These are phyloP conservation scores for Orthonevra nobilis DNA, from an alignment of 2,888 invertebrate species.

Conservation along the genomic window DNA sequence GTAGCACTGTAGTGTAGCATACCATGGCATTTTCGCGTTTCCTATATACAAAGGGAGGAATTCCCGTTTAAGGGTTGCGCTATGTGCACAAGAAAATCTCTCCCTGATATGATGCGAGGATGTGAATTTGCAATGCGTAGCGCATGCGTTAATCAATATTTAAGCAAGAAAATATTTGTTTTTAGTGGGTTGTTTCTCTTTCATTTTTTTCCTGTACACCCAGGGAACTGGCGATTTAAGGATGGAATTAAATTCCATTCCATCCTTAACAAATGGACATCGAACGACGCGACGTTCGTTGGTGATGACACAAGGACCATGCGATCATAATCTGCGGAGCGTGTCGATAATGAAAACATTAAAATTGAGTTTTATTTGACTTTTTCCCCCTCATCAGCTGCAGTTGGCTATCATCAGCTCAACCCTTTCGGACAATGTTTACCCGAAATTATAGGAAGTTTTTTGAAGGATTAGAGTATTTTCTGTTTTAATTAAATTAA, in stretches of 20 bases:
- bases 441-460: constrained; percentile 20
- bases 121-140: constrained; percentile 32
- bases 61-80: constrained; percentile 46
- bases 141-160: constrained; percentile 65
- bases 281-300: constrained; percentile 4
- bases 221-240: constrained; percentile 19
- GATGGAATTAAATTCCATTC: constrained; percentile 49
- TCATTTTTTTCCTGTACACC: not conserved
- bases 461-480: constrained; percentile 47
- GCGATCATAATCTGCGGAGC: constrained; percentile 66
- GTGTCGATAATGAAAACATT: constrained; percentile 70
- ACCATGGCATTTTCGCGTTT: constrained; percentile 32
- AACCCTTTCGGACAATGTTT: constrained; percentile 42
- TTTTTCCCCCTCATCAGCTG: constrained; percentile 21
- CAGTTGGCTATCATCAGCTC: constrained; percentile 39
- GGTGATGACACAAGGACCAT: constrained; percentile 52
- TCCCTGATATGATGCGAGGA: not conserved
- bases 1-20: constrained; percentile 1
- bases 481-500: constrained; percentile 63
- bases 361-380: constrained; percentile 70
- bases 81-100: constrained; percentile 40
- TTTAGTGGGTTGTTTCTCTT: constrained; percentile 10
- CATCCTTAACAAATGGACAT: constrained; percentile 55
- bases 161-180: constrained; percentile 39
- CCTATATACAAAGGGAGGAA: constrained; percentile 49